phyloP scores from a whole-genome alignment of 2,797 vertebrate species.

The Florisuga fusca region DNA sequence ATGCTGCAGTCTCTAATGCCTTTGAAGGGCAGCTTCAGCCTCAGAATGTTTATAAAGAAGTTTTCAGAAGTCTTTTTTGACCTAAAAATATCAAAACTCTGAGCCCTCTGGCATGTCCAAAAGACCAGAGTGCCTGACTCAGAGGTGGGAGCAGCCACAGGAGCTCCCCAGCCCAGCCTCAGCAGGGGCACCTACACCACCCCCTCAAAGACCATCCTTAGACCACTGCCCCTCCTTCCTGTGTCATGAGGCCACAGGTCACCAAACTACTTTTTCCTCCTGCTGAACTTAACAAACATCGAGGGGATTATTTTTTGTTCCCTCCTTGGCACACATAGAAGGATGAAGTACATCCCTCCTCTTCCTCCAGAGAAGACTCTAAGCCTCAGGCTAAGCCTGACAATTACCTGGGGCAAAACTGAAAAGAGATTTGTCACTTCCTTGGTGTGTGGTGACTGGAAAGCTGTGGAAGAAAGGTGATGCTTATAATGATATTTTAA shows the following conservation, averaged over 20 bases:
- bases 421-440: not conserved
- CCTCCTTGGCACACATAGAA: not conserved
- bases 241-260: not conserved
- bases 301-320: not conserved
- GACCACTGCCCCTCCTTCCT: not conserved
- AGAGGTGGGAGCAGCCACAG: fast-evolving
- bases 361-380: not conserved
- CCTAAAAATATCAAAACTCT: not conserved
- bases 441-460: not conserved
- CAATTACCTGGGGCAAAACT: not conserved
- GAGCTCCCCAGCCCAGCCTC: not conserved
- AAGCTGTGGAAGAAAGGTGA: not conserved
- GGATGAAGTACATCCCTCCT: not conserved
- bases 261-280: not conserved
- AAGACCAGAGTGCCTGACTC: not conserved
- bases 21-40: fast-evolving
- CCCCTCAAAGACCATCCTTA: not conserved
- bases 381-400: not conserved
- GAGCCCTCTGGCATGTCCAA: not conserved
- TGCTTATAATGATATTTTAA: not conserved
- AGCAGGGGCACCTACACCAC: no score
- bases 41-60: not conserved
- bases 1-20: not conserved
- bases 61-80: not conserved
- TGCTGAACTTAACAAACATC: not conserved